Evolutionary conservation across 1,140 invertebrate genomes (phyloP).

Genomic region (Bathynomus jamesi): DNA sequence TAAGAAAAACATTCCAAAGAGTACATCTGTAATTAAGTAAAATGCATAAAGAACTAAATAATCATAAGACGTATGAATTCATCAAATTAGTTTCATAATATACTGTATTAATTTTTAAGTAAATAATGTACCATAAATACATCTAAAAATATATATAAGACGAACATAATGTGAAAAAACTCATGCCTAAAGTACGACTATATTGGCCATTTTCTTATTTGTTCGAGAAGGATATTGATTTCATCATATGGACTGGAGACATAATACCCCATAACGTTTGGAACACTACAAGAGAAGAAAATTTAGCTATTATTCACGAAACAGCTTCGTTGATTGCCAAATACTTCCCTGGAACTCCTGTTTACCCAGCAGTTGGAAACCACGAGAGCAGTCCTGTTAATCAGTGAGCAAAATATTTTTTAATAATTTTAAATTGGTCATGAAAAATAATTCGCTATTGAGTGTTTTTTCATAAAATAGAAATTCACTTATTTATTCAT

Average conservation of each 20-base stretch:
- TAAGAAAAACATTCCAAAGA: too few species aligned
- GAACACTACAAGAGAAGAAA: slow-evolving; percentile 49
- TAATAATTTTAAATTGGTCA: slow-evolving; percentile 2
- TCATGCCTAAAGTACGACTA: not conserved
- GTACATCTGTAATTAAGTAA: too few species aligned
- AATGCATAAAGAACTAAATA: not conserved
- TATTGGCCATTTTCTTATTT: slow-evolving; percentile 46
- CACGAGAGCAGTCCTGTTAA: slow-evolving; percentile 82
- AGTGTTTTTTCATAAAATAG: not conserved
- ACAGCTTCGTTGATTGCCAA: slow-evolving; percentile 53
- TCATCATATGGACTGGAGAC: slow-evolving; percentile 39
- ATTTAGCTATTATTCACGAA: slow-evolving; percentile 54
- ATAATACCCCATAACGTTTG: slow-evolving; percentile 37
- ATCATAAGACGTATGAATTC: not conserved
- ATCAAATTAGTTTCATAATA: not conserved
- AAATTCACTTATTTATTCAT: not conserved
- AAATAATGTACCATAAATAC: not conserved
- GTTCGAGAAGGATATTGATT: slow-evolving; percentile 38
- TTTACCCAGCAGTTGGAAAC: slow-evolving; percentile 73
- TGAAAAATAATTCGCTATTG: not conserved
- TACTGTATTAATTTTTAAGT: not conserved
- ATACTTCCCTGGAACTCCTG: slow-evolving; percentile 54
- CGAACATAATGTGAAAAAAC: not conserved
- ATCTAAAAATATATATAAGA: not conserved
- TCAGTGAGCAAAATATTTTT: slow-evolving; percentile 48